Base-by-base conservation (phyloP, 2,888 invertebrate genomes). In the Nematopogon swammerdamellus region DNA sequence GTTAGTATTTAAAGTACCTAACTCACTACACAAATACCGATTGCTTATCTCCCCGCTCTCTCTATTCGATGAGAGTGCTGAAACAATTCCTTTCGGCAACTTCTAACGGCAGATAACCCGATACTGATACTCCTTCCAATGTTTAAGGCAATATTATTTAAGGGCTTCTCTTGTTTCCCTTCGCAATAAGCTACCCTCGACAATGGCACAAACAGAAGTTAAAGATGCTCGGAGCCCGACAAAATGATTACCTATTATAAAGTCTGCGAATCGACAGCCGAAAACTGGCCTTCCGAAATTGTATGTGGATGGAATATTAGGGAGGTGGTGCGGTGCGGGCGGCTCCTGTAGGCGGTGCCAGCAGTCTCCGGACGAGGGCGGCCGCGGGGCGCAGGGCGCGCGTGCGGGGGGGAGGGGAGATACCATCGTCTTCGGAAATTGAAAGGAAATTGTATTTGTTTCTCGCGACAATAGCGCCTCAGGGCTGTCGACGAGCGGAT, bases 361-460 rank as follows among this genome's bases (percentile, higher is more conserved):
- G n/a, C n/a, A n/a, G n/a, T n/a, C n/a, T n/a, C n/a, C n/a, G n/a
- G n/a, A n/a, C n/a, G n/a, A n/a, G n/a, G n/a, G n/a, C n/a, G n/a
- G 25, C 8, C 25, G 25, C 8, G 25, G 4, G 25, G 25, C 25
- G 25, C 8, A 4, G 25, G 8, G 25, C 5, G 25, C 25, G 25
- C 25, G 25, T 6, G 25, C 25, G 25, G 25, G 25, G 25, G 25
- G 25, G 4, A 25, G 25, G 25, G 11, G 36, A 36, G 75, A 75
- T 75, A 74, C 68, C 62, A 73, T 70, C 71, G 55, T 58, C 56
- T 60, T 57, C 75, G 75, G 75, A 75, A 75, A 75, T 76, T 74
- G 73, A 70, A 63, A 63, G 75, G 75, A 76, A 76, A 76, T 76
- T 72, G 73, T 75, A 68, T 75, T 75, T 75, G 74, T 75, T 75